Conservation (phyloP, 2,888 invertebrate species). For the Anoncus sp. region DNA sequence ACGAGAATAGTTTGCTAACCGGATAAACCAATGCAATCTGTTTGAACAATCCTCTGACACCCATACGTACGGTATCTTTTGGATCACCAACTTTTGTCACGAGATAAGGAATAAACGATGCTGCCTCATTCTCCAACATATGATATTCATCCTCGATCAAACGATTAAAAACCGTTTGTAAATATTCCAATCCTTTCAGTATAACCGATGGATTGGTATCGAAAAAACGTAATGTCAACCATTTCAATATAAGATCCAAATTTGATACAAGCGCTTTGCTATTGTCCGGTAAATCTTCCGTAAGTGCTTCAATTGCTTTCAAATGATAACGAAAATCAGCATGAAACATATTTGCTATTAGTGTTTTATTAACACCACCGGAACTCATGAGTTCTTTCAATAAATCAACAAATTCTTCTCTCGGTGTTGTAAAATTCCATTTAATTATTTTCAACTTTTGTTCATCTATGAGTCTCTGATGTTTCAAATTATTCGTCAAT, state of each 20-base stretch:
- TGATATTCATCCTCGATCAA: constrained; percentile 93
- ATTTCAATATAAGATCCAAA: constrained; percentile 97
- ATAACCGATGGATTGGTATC: constrained; percentile 99
- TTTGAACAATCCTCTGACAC: constrained; percentile 93
- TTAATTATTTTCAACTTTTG: constrained; percentile 96
- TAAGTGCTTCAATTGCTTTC: constrained; percentile 96
- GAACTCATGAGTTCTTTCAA: constrained; percentile 95
- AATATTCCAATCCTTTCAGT: constrained; percentile 97
- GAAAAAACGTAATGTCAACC: constrained; percentile 98
- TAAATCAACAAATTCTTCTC: constrained; percentile 97
- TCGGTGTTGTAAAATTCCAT: constrained; percentile 97
- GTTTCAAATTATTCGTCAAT: constrained; percentile 93
- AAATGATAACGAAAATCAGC: constrained; percentile 96
- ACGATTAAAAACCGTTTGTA: constrained; percentile 92
- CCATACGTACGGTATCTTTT: constrained; percentile 96
- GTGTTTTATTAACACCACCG: constrained; percentile 93
- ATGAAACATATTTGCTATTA: constrained; percentile 97
- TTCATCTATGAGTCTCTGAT: constrained; percentile 97
- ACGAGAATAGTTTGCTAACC: too few species aligned
- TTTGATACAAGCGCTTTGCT: constrained; percentile 93
- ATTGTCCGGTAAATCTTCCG: constrained; percentile 92
- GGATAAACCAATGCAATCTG: constrained; percentile 95
- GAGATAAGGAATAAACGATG: constrained; percentile 97
- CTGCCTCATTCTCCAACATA: constrained; percentile 95
- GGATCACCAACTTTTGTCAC: constrained; percentile 98